These are phyloP conservation scores for Aegotheles bennettii DNA, from an alignment of 2,113 vertebrate genomes.

Conservation along the genomic window DNA sequence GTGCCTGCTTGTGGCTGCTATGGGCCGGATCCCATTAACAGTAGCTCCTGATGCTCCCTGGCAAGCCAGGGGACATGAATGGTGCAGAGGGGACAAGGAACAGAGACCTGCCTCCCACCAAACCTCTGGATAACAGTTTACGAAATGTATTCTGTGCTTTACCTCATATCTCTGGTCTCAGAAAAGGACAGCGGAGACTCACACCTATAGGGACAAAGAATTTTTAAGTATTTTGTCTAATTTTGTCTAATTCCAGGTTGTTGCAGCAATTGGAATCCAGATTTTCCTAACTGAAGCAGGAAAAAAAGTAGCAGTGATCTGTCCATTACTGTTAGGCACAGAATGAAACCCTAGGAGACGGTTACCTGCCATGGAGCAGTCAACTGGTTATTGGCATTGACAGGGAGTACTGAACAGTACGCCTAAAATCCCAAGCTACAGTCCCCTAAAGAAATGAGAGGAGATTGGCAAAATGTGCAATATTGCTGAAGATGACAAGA, in stretches of 20 bases:
- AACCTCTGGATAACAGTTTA: not conserved
- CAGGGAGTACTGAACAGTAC: fast-evolving
- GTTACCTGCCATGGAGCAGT: not conserved
- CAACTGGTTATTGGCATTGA: not conserved
- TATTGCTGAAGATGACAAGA: not conserved
- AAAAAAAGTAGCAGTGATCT: not conserved
- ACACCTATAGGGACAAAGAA: not conserved
- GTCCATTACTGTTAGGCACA: not conserved
- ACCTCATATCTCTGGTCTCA: not conserved
- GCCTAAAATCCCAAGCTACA: not conserved
- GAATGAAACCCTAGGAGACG: not conserved
- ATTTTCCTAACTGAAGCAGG: not conserved
- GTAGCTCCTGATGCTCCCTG: not conserved
- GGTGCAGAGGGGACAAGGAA: not conserved
- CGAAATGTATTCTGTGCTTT: not conserved
- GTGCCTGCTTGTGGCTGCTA: not conserved
- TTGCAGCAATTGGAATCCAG: not conserved
- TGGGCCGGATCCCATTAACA: not conserved
- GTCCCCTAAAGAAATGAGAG: not conserved
- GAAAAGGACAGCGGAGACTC: not conserved
- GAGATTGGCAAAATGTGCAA: not conserved
- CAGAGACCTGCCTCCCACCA: not conserved
- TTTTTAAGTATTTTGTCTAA: not conserved
- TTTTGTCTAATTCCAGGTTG: not conserved
- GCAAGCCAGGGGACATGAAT: not conserved